Conservation (phyloP, 2,797 vertebrate species). For the Danio kyathit region DNA sequence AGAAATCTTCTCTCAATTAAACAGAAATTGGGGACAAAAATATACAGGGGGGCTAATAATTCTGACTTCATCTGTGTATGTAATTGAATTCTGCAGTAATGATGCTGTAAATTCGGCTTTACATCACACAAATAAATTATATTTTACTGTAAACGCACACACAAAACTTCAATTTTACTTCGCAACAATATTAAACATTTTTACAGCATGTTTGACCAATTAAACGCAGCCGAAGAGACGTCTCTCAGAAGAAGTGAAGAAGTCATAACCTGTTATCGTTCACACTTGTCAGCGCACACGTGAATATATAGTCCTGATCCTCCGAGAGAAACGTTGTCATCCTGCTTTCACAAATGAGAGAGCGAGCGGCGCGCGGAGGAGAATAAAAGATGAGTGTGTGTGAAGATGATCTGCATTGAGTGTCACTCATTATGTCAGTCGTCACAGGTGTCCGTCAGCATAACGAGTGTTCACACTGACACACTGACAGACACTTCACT, state of each 20-base stretch:
- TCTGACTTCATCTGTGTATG: too few species aligned
- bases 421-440: constrained; percentile 60
- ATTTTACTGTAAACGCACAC: too few species aligned
- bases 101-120: too few species aligned
- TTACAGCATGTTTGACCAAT: too few species aligned
- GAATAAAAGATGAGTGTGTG: constrained; percentile 51
- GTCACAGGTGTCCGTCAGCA: constrained; percentile 60
- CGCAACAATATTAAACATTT: too few species aligned
- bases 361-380: constrained; percentile 7
- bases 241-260: not conserved
- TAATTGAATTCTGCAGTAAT: too few species aligned
- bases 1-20: too few species aligned
- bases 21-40: too few species aligned
- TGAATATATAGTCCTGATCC: constrained; percentile 17
- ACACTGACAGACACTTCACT: constrained; percentile 55
- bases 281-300: constrained; percentile 26
- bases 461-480: constrained; percentile 60
- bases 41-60: too few species aligned
- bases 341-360: constrained; percentile 36
- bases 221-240: not conserved
- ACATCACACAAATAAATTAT: too few species aligned
- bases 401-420: constrained; percentile 44
- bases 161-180: too few species aligned
- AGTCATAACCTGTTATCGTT: constrained; percentile 21
- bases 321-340: not conserved